Evolutionary conservation across 2,888 invertebrate species (phyloP).

Genomic region (Melanargia galathea): DNA sequence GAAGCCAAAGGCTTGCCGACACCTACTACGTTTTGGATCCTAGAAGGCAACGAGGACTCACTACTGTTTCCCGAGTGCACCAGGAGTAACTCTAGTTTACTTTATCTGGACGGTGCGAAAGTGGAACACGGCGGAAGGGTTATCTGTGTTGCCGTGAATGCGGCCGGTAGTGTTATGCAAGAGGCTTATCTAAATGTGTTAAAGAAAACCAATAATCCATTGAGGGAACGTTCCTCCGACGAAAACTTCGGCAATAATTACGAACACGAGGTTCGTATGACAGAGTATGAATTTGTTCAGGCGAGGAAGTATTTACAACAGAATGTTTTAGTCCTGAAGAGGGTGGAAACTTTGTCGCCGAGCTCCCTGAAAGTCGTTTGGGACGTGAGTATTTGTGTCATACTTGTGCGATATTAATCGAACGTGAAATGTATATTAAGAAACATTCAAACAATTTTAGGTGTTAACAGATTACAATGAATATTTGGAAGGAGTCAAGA

Average conservation of each 20-base stretch:
- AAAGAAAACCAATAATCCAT: conserved; percentile 70
- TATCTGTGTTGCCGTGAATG: conserved; percentile 77
- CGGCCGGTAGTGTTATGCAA: conserved; percentile 78
- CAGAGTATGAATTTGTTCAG: conserved; percentile 89
- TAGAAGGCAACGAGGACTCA: conserved; percentile 92
- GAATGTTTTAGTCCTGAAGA: conserved; percentile 88
- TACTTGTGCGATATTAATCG: conserved; percentile 27
- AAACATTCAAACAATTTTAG: conserved; percentile 51
- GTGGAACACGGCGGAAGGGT: conserved; percentile 75
- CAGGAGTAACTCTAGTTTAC: conserved; percentile 74
- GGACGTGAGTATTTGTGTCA: conserved; percentile 84
- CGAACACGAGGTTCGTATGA: conserved; percentile 77
- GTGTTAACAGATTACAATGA: conserved; percentile 79
- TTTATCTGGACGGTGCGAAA: conserved; percentile 73
- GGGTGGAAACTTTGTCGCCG: conserved; percentile 86
- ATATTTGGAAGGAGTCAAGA: conserved; percentile 87
- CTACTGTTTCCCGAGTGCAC: conserved; percentile 77
- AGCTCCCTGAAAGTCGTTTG: conserved; percentile 90
- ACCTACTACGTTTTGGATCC: conserved; percentile 97
- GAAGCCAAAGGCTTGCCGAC: conserved; percentile 95
- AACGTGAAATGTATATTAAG: conserved; percentile 23
- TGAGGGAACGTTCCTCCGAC: conserved; percentile 60
- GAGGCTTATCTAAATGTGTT: conserved; percentile 76
- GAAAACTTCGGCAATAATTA: conserved; percentile 62
- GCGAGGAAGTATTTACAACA: conserved; percentile 90